Conservation (phyloP, 2,888 invertebrate genomes). For the Ichneumoninae sp. region DNA sequence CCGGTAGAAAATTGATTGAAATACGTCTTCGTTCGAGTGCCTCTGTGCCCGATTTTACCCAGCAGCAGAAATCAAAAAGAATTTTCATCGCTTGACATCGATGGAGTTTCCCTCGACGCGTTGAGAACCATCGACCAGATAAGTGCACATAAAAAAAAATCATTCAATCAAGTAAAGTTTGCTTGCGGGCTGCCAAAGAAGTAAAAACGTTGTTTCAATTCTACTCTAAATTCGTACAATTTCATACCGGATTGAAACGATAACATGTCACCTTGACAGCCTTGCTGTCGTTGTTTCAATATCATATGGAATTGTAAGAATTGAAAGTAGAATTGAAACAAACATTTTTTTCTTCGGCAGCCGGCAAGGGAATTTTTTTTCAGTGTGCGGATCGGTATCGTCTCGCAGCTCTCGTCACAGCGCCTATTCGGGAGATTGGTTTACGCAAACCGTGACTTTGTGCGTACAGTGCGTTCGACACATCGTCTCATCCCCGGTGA, state of each 20-base stretch:
- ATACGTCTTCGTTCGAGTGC: conserved; percentile 65
- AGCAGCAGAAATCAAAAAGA: neutral
- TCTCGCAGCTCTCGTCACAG: neutral
- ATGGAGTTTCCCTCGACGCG: conserved; percentile 27
- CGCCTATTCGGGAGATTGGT: neutral
- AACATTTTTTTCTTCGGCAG: too few species aligned
- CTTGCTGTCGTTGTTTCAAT: too few species aligned
- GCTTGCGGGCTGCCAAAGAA: too few species aligned
- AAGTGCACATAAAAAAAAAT: too few species aligned
- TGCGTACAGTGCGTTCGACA: neutral
- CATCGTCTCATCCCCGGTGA: neutral
- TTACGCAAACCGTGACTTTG: neutral
- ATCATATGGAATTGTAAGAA: too few species aligned
- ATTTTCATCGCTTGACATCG: conserved; percentile 12
- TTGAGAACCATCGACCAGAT: conserved; percentile 21
- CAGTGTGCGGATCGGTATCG: neutral
- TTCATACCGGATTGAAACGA: too few species aligned
- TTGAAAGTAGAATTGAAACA: too few species aligned
- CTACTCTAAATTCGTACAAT: too few species aligned
- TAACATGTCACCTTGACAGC: too few species aligned
- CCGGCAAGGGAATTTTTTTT: too few species aligned
- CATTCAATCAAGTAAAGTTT: too few species aligned
- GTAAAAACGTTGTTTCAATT: too few species aligned
- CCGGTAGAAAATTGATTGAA: conserved; percentile 65
- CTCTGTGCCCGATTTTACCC: conserved; percentile 7